Base-by-base conservation (phyloP, 2,113 vertebrate genomes). In the Crocuta crocuta region DNA sequence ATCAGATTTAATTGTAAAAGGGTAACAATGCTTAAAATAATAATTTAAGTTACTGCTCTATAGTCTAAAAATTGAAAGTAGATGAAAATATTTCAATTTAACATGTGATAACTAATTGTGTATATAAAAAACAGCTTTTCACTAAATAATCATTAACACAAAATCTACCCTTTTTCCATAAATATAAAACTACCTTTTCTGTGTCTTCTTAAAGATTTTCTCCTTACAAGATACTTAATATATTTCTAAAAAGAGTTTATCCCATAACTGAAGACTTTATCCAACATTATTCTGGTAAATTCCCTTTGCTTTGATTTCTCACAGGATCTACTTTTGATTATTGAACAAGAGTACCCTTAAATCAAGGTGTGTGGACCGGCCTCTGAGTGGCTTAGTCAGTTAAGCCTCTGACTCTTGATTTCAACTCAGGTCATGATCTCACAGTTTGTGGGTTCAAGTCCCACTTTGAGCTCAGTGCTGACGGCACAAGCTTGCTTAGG, bases 301-400 rank as follows among this genome's bases (percentile, higher is more conserved):
- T 66, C 15, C 11, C 73, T 86, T 87, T 91, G 82, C 55, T 91
- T 74, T 79, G 17, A 95, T 86, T 94, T 97, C 55, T 81, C 16
- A 63, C 35, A 81, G 10, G 58, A 88, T 66, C 8, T 90, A 84
- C 31, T 96, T 90, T 53, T 83, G 4, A 61, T 94, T 93, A 73
- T 21, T 90, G 78, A 95, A 70, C 15, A 95, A 68, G 16, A 81
- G 4, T 31, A 70, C 9, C 26, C 43, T 93, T 84, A 73, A 97
- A 92, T 91, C 31, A 96, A 96, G 39, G 73, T 66, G 4, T 53
- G 2, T 89, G 58, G 35, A 85, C 21, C 21, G 19, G 58, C 21
- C 7, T 21, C 58, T 61, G 7, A 2, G 21, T 61, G 21, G 21
- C 58, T 61, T 17, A 61, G 21, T 61, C 21, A 19, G 58, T 24